phyloP scores from a whole-genome alignment of 2,113 vertebrate species.

The Bagarius yarrelli region DNA sequence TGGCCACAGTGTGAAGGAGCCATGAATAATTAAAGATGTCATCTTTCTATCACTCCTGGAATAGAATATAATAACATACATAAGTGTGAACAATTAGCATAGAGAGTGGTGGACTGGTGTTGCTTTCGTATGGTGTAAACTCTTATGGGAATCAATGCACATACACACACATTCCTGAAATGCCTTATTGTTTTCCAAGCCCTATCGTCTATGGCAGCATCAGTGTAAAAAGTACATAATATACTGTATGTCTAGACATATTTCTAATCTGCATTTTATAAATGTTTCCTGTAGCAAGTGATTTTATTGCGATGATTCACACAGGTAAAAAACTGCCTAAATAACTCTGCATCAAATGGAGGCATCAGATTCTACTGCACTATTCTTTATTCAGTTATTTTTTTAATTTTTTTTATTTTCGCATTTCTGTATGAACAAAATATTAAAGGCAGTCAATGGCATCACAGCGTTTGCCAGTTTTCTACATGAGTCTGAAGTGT shows the following conservation, averaged over 20 bases:
- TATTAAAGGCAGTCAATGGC: background rate
- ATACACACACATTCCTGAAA: background rate
- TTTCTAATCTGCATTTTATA: background rate
- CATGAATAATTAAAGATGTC: constrained; percentile 84
- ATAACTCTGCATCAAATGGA: background rate
- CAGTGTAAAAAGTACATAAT: background rate
- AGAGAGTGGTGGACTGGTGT: constrained; percentile 69
- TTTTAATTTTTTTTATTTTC: background rate
- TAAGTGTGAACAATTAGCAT: constrained; percentile 80
- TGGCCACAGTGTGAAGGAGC: constrained; percentile 40
- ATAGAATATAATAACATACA: constrained; percentile 81
- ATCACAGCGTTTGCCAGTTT: background rate
- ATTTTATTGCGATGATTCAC: background rate
- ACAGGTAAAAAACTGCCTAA: background rate
- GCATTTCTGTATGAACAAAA: background rate
- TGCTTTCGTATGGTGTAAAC: constrained; percentile 65
- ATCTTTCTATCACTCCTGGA: constrained; percentile 74
- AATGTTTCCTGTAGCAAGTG: background rate
- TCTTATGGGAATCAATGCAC: constrained; percentile 20
- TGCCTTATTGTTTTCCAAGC: constrained; percentile 9
- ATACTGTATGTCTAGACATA: background rate
- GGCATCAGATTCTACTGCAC: background rate
- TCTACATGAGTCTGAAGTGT: background rate
- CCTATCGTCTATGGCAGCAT: background rate
- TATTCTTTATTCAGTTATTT: background rate